These are phyloP conservation scores for Etia nguti DNA, from an alignment of 2,113 vertebrate species.

Conservation along the genomic window DNA sequence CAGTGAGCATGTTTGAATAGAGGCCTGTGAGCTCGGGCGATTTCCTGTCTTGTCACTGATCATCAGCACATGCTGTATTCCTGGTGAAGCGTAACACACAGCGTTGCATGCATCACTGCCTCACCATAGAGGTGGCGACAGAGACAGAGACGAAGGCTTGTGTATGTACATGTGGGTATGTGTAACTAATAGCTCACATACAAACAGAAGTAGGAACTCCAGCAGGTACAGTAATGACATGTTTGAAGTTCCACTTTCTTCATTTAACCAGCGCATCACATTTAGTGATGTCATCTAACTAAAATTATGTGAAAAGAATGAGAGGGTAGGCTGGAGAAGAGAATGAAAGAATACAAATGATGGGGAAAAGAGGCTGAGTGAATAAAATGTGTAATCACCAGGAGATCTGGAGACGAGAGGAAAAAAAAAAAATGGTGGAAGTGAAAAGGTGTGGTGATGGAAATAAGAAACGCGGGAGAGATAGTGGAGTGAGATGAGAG, in stretches of 20 bases:
- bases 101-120: slow-evolving; percentile 13
- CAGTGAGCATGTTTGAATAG: background rate
- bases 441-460: slow-evolving; percentile 18
- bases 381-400: background rate
- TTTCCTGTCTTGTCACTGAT: slow-evolving; percentile 39
- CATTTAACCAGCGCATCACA: background rate
- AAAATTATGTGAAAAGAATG: background rate
- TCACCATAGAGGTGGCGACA: background rate
- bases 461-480: background rate
- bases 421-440: background rate
- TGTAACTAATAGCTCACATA: background rate
- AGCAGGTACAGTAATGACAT: background rate
- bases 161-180: background rate
- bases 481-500: slow-evolving; percentile 9
- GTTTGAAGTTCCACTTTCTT: background rate
- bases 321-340: background rate
- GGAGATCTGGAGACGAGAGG: background rate
- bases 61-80: slow-evolving; percentile 46
- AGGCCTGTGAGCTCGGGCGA: slow-evolving; percentile 20
- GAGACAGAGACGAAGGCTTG: background rate
- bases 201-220: background rate
- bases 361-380: background rate
- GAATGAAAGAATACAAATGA: background rate
- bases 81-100: slow-evolving; percentile 11
- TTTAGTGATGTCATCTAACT: background rate